Evolutionary conservation across 1,140 invertebrate genomes (phyloP), one percentile per base, ranked within the genome.

Genomic region (Conus ventricosus): DNA sequence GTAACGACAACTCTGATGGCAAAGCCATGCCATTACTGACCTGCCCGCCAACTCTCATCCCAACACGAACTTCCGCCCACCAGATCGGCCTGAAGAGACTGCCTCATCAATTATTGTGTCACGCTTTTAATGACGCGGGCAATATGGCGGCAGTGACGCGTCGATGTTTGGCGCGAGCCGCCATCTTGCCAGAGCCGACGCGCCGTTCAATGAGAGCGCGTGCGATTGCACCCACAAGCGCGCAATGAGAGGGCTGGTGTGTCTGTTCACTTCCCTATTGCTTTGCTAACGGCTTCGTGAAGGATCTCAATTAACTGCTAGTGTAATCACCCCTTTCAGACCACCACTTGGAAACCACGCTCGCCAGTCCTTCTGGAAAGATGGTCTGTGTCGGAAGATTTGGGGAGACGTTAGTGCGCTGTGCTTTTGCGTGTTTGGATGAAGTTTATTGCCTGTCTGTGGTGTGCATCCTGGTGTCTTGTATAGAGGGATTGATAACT

Each of bases 41-140:
- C 5, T 51, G 1, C 6, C 25, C 23, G 63, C 84, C 15, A 55
- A 39, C 6, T 10, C 84, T 3, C 25, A 51, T 27, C 25, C 55
- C 57, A 55, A 5, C 60, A 20, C 84, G 7, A 7, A n/a, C 60
- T 25, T 85, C 57, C 23, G 20, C 8, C 63, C 51, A 78, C 6
- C 23, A 13, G 27, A 39, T 27, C 27, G 8, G 23, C 76, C 11
- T 5, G 7, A 39, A 78, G 23, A 78, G 76, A 75, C 27, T 78
- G 0, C 84, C 63, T 85, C 84, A 85, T 85, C 84, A 85, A 85
- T 85, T 85, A 85, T 51, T 60, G 84, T 85, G 84, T 85, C 84
- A 85, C 63, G 60, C n/a, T 71, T 51, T 60, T 85, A 85, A 85
- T 75, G 84, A 85, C 84, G 27, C n/a, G 15, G 67, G 67, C 57